phyloP scores from a whole-genome alignment of 2,113 vertebrate genomes.

The Thunnus maccoyii region DNA sequence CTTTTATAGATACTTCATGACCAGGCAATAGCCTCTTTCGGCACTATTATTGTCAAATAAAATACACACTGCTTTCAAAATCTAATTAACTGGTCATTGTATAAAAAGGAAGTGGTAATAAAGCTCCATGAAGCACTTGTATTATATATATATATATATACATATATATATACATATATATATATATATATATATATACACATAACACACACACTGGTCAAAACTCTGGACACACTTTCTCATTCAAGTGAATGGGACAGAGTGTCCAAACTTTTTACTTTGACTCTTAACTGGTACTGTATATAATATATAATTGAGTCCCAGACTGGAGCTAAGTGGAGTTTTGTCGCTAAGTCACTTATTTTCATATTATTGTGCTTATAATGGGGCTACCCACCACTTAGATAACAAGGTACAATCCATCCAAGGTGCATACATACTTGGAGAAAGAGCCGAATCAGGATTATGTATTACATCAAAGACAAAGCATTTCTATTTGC shows the following conservation, averaged over 20 bases:
- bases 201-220: no score
- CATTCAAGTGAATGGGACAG: no score
- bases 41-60: background rate
- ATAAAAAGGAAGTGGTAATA: background rate
- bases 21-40: background rate
- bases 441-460: background rate
- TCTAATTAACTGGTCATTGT: background rate
- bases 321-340: no score
- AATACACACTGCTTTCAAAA: background rate
- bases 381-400: background rate
- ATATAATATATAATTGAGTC: no score
- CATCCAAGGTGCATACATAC: no score
- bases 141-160: no score
- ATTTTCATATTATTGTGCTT: background rate
- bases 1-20: background rate
- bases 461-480: slow-evolving; percentile 9
- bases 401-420: background rate
- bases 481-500: slow-evolving; percentile 3
- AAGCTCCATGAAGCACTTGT: background rate
- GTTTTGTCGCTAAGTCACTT: background rate
- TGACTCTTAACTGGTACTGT: no score
- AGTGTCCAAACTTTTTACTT: no score
- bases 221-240: no score
- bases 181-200: no score
- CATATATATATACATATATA: no score